A percentile compares a stretch with the other conserved stretches of the same genome.
Conservation (phyloP, 2,113 vertebrate species). For the Ceuthmochares aereus region DNA sequence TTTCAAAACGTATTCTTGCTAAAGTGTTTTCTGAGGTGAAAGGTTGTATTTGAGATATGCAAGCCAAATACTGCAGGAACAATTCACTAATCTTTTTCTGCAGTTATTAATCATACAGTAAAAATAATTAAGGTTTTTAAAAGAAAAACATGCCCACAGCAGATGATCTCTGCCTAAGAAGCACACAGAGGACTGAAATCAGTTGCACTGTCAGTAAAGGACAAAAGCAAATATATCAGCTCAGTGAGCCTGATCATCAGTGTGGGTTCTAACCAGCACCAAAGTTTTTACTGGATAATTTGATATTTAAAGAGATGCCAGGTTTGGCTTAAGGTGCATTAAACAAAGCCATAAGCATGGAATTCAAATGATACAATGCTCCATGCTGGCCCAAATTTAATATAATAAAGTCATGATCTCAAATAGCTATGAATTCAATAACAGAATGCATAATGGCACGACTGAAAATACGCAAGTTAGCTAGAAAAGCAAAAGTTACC, state of each 20-base stretch:
- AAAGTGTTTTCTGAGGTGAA: neutral
- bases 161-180: neutral
- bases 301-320: neutral
- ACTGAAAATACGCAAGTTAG: neutral
- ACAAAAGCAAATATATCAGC: neutral
- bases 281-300: neutral
- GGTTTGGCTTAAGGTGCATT: neutral
- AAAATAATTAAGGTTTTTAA: neutral
- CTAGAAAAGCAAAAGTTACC: constrained; percentile 12
- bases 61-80: neutral
- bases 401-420: neutral
- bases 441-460: neutral
- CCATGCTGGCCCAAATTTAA: neutral
- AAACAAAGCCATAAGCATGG: neutral
- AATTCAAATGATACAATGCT: neutral
- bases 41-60: neutral
- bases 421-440: neutral
- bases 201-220: neutral
- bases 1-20: neutral
- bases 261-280: neutral
- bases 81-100: neutral
- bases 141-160: neutral
- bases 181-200: neutral
- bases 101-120: neutral
- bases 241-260: neutral